Evolutionary conservation across 2,888 invertebrate genomes (phyloP), one percentile per base, ranked within the genome.

Genomic region (Chrysomela aeneicollis): DNA sequence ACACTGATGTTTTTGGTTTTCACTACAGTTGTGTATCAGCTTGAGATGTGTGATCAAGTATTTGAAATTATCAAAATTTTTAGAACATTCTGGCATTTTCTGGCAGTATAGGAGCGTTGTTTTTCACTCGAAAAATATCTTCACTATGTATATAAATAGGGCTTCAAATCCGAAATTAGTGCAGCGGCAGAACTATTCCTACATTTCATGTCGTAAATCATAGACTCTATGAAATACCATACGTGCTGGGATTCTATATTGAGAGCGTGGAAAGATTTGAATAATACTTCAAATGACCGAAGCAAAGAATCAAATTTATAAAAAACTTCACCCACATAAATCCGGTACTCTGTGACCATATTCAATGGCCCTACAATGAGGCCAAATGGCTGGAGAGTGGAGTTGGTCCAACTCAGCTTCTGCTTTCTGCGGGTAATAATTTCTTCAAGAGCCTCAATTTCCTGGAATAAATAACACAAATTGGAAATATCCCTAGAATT

Each of bases 171-270:
- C 5, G 50, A 50, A 17, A 50, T 50, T 5, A 50, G 21, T 50
- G 50, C 50, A 21, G 50, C 19, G n/a, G 50, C 50, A 50, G 50
- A 50, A 50, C 50, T 50, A 50, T 50, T 50, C 19, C 50, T 1
- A 50, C 50, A 50, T 21, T 49, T 49, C 49, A 49, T 49, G 8
- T 49, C 26, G 6, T 26, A 26, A 5, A 26, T 26, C 6, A 26
- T 26, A 3, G 26, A 42, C 42, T 42, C 42, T 42, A 42, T 42
- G 42, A 42, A 42, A 42, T 42, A 42, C 42, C 42, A 42, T 42
- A 42, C 8, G 42, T 42, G 42, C 17, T 42, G 42, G 8, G 42
- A 42, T 9, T 42, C 42, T 42, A 42, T 42, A 17, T 19, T 47
- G 1, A 47, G 6, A 9, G 42, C 42, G 8, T 42, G 42, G 42